Evolutionary conservation across 1,140 invertebrate genomes (phyloP).

Genomic region (Maconellicoccus hirsutus): DNA sequence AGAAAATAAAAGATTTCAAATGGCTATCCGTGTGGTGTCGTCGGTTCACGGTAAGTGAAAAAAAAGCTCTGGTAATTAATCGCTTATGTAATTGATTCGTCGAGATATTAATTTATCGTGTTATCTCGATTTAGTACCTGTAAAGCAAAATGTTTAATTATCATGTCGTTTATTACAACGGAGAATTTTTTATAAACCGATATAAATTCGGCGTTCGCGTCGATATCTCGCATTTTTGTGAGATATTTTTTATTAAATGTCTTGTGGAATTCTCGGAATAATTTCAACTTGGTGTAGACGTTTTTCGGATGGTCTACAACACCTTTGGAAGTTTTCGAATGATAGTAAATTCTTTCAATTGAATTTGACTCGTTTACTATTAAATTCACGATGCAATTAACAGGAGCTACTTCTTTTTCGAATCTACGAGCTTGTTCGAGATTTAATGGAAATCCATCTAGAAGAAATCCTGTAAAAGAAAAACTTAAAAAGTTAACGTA

Average conservation of each 20-base stretch:
- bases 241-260: not conserved
- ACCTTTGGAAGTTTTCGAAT: not conserved
- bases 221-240: not conserved
- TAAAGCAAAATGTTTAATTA: not conserved
- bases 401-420: not conserved
- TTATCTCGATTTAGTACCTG: not conserved
- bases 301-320: not conserved
- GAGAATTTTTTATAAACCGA: not conserved
- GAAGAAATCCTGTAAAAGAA: not conserved
- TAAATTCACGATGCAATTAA: not conserved
- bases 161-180: not conserved
- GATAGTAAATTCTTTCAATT: not conserved
- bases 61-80: too few relatives aligned
- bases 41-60: slow-evolving; percentile 79
- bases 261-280: slow-evolving; percentile 1
- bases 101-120: not conserved
- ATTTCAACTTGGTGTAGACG: not conserved
- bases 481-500: not conserved
- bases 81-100: not conserved
- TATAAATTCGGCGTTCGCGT: not conserved
- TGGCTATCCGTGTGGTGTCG: slow-evolving; percentile 85
- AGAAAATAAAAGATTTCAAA: slow-evolving; percentile 70
- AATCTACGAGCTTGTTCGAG: not conserved
- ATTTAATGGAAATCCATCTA: not conserved
- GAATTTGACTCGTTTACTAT: not conserved